phyloP scores from a whole-genome alignment of 2,888 invertebrate genomes.

The Aproaerema taeniolella region DNA sequence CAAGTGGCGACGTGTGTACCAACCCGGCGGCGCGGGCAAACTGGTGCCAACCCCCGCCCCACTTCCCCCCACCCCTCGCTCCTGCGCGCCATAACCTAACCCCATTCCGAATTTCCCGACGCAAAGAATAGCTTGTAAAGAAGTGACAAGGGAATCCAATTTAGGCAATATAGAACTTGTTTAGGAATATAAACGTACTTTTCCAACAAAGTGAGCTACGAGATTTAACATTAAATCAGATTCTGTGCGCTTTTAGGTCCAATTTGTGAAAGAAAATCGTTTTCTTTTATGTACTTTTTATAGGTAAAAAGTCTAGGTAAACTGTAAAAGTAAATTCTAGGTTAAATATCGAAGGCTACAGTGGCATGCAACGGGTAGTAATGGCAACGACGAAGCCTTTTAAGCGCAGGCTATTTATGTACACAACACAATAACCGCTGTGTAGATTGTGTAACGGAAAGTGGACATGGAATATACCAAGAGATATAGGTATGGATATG shows the following conservation, averaged over 20 bases:
- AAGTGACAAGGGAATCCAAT: conserved; percentile 22
- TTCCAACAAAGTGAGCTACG: too few species aligned
- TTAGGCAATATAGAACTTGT: conserved; percentile 11
- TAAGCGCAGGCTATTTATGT: conserved; percentile 15
- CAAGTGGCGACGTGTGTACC: conserved; percentile 30
- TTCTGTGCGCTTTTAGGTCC: not conserved
- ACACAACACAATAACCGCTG: too few species aligned
- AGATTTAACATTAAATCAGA: too few species aligned
- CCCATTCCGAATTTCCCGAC: conserved; percentile 32
- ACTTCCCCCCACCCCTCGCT: conserved; percentile 9
- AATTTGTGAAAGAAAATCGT: too few species aligned
- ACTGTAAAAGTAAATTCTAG: too few species aligned
- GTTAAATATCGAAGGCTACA: too few species aligned
- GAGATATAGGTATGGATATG: too few species aligned
- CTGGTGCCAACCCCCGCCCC: conserved; percentile 41
- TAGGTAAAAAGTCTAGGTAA: too few species aligned
- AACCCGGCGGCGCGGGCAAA: conserved; percentile 40
- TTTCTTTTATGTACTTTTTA: too few species aligned
- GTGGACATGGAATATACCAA: too few species aligned
- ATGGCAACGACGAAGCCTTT: conserved; percentile 14
- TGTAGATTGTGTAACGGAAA: too few species aligned
- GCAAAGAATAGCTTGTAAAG: conserved; percentile 35
- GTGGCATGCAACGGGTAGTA: conserved; percentile 8
- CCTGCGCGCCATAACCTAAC: conserved; percentile 42
- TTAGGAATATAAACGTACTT: not conserved